Base-by-base conservation (phyloP, 2,113 vertebrate genomes). In the Elephantulus edwardii region DNA sequence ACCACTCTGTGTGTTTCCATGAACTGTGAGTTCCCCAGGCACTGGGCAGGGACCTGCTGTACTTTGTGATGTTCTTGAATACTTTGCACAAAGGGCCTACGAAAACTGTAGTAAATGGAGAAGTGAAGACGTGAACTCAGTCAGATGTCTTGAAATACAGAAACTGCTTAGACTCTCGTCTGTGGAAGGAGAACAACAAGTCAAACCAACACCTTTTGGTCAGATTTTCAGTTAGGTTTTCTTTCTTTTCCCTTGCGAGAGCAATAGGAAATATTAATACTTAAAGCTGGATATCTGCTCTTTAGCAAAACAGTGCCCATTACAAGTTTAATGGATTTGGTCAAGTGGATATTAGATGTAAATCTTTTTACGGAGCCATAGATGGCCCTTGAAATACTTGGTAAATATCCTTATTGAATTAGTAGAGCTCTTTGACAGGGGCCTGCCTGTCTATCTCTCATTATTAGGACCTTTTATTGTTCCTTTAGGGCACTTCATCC, bases 301-400 rank as follows among this genome's bases (percentile, higher is more conserved):
- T 93, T 92, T 28, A 75, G 24, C 68, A 88, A 52, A 76, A 88
- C 78, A 91, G 83, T 38, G 26, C 94, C 71, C 94, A 88, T 94
- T 91, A 89, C 48, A 92, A 90, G 30, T 93, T 92, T 95, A 94
- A 92, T 96, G 90, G 85, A 42, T 94, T 96, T 93, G 66, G 91
- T 86, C 76, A 93, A 95, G 93, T 92, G 80, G 92, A 72, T 92
- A 93, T 90, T 93, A 95, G 94, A 90, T 90, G 70, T 94, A 90
- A 95, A 92, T 91, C 86, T 93, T 93, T 94, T 96, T 89, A 79
- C 83, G 79, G 83, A 94, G 54, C 46, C 79, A 44, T 68, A 50
- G 60, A 83, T 83, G 75, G 64, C 90, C 89, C 88, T 92, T 91
- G 87, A 79, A 92, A 87, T 75, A 88, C 78, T 93, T 82, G 80